A percentile compares a stretch with the other conserved stretches of the same genome.
Evolutionary conservation across 2,113 vertebrate genomes (phyloP).

Genomic region (Podocnemis expansa): DNA sequence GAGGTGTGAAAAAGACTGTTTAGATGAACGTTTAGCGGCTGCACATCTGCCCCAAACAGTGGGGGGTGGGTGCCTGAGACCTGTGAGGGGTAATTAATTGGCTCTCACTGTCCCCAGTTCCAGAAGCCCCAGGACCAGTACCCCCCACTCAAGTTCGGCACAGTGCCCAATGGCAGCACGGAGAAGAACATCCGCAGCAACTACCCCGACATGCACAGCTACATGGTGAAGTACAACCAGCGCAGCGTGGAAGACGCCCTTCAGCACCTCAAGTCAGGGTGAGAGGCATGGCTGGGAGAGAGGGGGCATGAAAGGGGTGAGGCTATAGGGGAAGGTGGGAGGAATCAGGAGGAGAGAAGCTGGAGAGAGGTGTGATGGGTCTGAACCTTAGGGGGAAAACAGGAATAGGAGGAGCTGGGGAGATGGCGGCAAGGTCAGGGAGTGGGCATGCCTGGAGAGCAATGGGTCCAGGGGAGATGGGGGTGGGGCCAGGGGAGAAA

Average conservation of each 20-base stretch:
- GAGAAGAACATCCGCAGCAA: slow-evolving; percentile 96
- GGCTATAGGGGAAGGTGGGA: background rate
- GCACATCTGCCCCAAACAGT: background rate
- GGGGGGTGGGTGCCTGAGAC: background rate
- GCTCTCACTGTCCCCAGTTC: slow-evolving; percentile 57
- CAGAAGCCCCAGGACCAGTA: slow-evolving; percentile 94
- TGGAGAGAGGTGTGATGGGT: background rate
- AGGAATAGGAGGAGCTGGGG: background rate
- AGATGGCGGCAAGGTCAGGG: background rate
- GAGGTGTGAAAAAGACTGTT: background rate
- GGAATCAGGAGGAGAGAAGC: no score
- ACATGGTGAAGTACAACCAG: slow-evolving; percentile 96
- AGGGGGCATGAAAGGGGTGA: accelerated
- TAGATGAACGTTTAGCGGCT: background rate
- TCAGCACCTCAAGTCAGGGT: slow-evolving; percentile 91
- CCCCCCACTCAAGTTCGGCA: slow-evolving; percentile 92
- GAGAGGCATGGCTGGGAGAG: background rate
- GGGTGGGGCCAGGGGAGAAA: background rate
- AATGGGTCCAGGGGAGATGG: background rate
- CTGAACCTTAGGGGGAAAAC: background rate
- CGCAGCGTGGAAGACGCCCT: slow-evolving; percentile 92
- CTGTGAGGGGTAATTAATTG: background rate
- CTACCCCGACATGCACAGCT: slow-evolving; percentile 94
- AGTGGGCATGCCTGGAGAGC: background rate
- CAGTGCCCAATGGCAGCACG: slow-evolving; percentile 93